phyloP scores from a whole-genome alignment of 2,797 vertebrate genomes.

The Sebastes umbrosus region DNA sequence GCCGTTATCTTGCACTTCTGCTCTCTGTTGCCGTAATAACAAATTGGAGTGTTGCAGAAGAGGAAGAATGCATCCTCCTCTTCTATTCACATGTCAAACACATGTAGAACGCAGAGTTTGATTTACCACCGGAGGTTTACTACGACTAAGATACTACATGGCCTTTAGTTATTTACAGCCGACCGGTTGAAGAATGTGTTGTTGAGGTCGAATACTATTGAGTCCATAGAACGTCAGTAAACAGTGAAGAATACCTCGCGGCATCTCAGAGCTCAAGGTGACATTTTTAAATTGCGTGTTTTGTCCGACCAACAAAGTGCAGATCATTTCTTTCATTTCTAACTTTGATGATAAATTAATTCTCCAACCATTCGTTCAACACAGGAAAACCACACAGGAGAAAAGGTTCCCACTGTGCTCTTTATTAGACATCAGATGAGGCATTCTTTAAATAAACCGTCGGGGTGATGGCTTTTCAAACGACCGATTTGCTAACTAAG shows the following conservation, averaged over 20 bases:
- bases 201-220: not conserved
- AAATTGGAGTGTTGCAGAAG: constrained; percentile 36
- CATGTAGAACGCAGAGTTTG: constrained; percentile 13
- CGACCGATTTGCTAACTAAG: not conserved
- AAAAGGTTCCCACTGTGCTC: not conserved
- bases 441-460: not conserved
- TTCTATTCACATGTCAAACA: constrained; percentile 13
- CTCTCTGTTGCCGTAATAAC: constrained; percentile 50
- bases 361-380: not conserved
- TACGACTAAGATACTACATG: not conserved
- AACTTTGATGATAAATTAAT: not conserved
- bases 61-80: constrained; percentile 25
- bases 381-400: not conserved
- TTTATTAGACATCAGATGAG: not conserved
- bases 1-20: constrained; percentile 36
- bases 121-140: not conserved
- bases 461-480: not conserved
- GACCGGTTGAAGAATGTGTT: not conserved
- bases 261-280: not conserved
- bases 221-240: not conserved
- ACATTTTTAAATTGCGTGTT: not conserved
- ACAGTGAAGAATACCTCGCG: not conserved
- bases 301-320: not conserved
- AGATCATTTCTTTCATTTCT: not conserved
- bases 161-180: not conserved